phyloP scores from a whole-genome alignment of 2,797 vertebrate species.

The Rhadinocentrus ornatus region DNA sequence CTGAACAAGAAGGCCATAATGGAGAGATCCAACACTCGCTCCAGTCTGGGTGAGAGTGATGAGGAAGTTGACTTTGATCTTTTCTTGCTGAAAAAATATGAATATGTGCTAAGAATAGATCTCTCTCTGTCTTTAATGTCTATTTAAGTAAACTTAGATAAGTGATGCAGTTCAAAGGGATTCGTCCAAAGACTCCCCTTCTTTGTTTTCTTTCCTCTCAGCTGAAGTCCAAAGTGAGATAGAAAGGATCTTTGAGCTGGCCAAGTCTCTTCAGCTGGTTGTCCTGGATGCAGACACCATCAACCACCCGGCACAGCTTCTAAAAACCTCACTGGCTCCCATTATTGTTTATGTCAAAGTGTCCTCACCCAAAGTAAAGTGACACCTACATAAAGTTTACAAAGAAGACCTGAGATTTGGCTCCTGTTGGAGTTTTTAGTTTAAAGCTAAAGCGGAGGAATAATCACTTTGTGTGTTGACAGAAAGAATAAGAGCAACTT shows the following conservation, averaged over 20 bases:
- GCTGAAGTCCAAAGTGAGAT: constrained; percentile 98
- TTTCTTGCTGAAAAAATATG: constrained; percentile 50
- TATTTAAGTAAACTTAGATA: not conserved
- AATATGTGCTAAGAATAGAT: constrained; percentile 53
- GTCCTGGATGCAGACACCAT: constrained; percentile 96
- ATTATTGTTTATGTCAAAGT: constrained; percentile 98
- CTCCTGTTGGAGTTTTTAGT: not conserved
- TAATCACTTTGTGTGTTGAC: not conserved
- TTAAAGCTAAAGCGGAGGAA: not conserved
- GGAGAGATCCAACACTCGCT: constrained; percentile 94
- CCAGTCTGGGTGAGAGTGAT: constrained; percentile 91
- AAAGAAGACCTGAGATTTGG: not conserved
- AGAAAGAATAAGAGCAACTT: not conserved
- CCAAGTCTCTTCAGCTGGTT: constrained; percentile 94
- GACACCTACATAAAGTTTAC: not conserved
- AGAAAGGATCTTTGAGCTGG: constrained; percentile 96
- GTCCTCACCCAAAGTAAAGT: constrained; percentile 92
- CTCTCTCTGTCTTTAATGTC: constrained; percentile 13
- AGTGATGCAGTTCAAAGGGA: constrained; percentile 9
- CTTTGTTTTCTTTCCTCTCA: constrained; percentile 61
- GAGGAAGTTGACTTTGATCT: constrained; percentile 32
- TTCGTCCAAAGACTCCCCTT: not conserved
- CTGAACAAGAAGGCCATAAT: constrained; percentile 97
- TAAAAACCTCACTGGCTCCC: constrained; percentile 95
- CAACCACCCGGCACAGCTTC: constrained; percentile 94